These are phyloP conservation scores for Nudaria mundana DNA, from an alignment of 2,888 invertebrate genomes.

Conservation along the genomic window DNA sequence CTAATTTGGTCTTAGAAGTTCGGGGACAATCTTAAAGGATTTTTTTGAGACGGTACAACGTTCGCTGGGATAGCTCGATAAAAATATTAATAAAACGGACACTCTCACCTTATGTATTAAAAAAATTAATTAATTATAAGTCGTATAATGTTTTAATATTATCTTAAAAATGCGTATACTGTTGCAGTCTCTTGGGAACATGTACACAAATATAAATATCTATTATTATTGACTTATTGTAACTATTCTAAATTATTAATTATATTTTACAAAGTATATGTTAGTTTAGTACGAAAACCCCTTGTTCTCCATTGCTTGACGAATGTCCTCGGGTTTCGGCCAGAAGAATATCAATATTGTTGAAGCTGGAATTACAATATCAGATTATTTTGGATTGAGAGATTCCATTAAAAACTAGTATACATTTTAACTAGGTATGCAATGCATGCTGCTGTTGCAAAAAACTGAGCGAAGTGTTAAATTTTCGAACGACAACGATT, in stretches of 20 bases:
- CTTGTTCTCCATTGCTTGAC: slow-evolving; percentile 58
- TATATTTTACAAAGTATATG: neutral
- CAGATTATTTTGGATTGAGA: neutral
- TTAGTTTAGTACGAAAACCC: slow-evolving; percentile 67
- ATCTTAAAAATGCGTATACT: slow-evolving; percentile 24
- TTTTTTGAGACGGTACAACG: too few relatives aligned
- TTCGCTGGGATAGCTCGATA: too few relatives aligned
- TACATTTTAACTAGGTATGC: too few relatives aligned
- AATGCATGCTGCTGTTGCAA: too few relatives aligned
- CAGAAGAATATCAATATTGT: slow-evolving; percentile 64
- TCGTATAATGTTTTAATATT: too few relatives aligned
- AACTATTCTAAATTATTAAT: neutral
- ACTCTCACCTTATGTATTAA: too few relatives aligned
- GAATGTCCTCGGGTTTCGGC: slow-evolving; percentile 63
- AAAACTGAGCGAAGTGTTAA: too few relatives aligned
- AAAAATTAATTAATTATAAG: too few relatives aligned
- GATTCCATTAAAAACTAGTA: neutral
- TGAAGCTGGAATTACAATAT: slow-evolving; percentile 48
- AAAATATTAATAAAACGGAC: too few relatives aligned
- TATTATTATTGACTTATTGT: neutral
- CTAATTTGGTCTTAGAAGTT: too few relatives aligned
- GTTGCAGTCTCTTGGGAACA: slow-evolving; percentile 31
- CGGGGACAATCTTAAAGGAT: too few relatives aligned
- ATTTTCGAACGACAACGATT: too few relatives aligned
- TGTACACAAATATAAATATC: slow-evolving; percentile 2